phyloP scores from a whole-genome alignment of 2,113 vertebrate species.

The Perca flavescens region DNA sequence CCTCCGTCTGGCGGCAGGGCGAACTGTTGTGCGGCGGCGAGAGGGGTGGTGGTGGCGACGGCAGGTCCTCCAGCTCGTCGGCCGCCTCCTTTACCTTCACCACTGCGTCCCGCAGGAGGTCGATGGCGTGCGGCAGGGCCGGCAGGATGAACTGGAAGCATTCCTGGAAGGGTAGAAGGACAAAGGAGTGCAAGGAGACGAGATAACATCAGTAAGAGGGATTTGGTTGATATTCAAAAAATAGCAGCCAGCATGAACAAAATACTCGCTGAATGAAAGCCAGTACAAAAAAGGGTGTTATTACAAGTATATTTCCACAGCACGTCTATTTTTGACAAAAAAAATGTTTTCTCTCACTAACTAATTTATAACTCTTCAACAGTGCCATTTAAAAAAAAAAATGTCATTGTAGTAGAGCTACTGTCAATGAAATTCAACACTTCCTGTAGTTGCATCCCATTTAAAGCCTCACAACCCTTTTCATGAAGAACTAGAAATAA shows the following conservation, averaged over 20 bases:
- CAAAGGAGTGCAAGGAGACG: background rate
- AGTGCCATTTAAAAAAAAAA: background rate
- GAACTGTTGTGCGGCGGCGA: conserved; percentile 94
- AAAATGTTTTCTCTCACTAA: background rate
- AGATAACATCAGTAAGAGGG: background rate
- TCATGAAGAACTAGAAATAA: background rate
- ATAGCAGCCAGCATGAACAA: background rate
- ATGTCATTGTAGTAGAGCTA: background rate
- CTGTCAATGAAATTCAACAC: conserved; percentile 6
- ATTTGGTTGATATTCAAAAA: background rate
- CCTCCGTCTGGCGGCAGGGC: conserved; percentile 94
- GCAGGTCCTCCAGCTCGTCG: conserved; percentile 96
- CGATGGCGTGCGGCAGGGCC: conserved; percentile 97
- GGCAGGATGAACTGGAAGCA: conserved; percentile 99
- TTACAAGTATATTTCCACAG: background rate
- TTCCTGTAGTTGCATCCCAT: background rate
- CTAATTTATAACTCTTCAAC: background rate
- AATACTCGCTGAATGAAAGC: background rate
- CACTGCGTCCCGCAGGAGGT: conserved; percentile 95
- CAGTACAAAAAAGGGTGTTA: no score
- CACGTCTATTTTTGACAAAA: background rate
- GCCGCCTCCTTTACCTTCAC: conserved; percentile 97
- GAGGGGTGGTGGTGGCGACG: conserved; percentile 95
- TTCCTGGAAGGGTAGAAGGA: conserved; percentile 83
- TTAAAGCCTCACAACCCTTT: background rate